A percentile compares a stretch with the other conserved stretches of the same genome.
These are phyloP conservation scores for Cheilosia vulpina DNA, from an alignment of 2,888 invertebrate genomes.

Conservation along the genomic window DNA sequence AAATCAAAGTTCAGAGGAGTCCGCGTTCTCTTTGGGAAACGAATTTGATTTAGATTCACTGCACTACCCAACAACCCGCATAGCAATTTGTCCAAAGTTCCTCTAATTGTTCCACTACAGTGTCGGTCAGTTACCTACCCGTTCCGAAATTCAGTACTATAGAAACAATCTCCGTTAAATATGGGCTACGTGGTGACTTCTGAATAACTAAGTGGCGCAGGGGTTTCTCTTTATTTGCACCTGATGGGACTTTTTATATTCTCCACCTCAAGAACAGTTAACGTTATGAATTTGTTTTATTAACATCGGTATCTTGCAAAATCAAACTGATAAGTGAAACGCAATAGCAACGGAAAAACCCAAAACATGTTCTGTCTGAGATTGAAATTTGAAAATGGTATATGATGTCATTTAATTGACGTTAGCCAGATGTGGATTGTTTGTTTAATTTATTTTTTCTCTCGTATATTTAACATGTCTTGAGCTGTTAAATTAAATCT, in stretches of 20 bases:
- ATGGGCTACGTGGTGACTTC: slow-evolving; percentile 25
- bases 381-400: slow-evolving; percentile 58
- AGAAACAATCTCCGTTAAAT: slow-evolving; percentile 18
- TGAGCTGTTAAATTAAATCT: slow-evolving; percentile 40
- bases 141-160: slow-evolving; percentile 1
- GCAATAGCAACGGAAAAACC: background rate
- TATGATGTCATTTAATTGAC: slow-evolving; percentile 46
- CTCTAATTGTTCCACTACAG: slow-evolving; percentile 19
- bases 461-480: background rate
- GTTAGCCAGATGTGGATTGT: slow-evolving; percentile 51
- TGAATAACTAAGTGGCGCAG: slow-evolving; percentile 38
- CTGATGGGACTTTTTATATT: background rate
- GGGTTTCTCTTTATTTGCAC: slow-evolving; percentile 37
- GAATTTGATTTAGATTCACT: slow-evolving; percentile 42
- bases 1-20: slow-evolving; percentile 32
- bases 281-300: slow-evolving; percentile 27
- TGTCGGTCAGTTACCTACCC: slow-evolving; percentile 58
- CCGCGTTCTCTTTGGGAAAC: slow-evolving; percentile 20
- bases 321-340: slow-evolving; percentile 35
- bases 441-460: slow-evolving; percentile 37
- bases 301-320: background rate
- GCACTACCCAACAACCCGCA: slow-evolving; percentile 17
- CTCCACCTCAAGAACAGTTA: slow-evolving; percentile 28
- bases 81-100: slow-evolving; percentile 13
- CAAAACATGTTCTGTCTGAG: slow-evolving; percentile 56